Conservation (phyloP, 2,797 vertebrate species). For the Anableps anableps region DNA sequence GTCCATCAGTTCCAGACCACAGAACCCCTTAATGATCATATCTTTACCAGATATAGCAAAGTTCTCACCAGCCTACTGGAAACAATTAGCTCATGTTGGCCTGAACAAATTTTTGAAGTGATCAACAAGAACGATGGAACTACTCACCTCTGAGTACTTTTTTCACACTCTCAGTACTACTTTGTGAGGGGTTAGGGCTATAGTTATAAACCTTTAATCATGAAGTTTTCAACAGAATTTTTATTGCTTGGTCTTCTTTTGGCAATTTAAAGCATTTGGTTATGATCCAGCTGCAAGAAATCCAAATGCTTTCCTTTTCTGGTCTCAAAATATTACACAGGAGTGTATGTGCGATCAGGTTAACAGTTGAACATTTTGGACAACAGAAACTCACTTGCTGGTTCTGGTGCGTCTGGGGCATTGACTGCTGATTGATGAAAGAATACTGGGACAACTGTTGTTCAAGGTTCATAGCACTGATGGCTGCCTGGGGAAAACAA, state of each 20-base stretch:
- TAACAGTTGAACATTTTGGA: neutral
- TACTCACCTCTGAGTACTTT: no score
- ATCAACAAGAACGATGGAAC: no score
- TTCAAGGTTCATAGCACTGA: conserved; percentile 90
- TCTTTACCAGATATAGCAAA: no score
- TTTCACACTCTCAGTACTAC: no score
- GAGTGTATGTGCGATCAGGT: neutral
- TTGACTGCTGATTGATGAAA: conserved; percentile 88
- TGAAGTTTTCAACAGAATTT: neutral
- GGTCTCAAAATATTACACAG: neutral
- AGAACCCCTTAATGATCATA: no score
- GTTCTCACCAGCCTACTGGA: no score
- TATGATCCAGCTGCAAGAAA: neutral
- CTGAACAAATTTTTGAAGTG: no score
- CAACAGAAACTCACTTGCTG: conserved; percentile 66
- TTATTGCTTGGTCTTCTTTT: neutral
- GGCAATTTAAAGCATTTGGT: neutral
- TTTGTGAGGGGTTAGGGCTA: no score
- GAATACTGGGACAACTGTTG: conserved; percentile 90
- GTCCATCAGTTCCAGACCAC: no score
- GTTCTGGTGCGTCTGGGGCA: conserved; percentile 77
- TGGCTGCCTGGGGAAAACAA: conserved; percentile 80
- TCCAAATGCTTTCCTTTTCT: neutral
- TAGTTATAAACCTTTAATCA: neutral
- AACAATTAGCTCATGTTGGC: no score